Conservation (phyloP, 1,140 invertebrate genomes). For the Oryctes rhinoceros region DNA sequence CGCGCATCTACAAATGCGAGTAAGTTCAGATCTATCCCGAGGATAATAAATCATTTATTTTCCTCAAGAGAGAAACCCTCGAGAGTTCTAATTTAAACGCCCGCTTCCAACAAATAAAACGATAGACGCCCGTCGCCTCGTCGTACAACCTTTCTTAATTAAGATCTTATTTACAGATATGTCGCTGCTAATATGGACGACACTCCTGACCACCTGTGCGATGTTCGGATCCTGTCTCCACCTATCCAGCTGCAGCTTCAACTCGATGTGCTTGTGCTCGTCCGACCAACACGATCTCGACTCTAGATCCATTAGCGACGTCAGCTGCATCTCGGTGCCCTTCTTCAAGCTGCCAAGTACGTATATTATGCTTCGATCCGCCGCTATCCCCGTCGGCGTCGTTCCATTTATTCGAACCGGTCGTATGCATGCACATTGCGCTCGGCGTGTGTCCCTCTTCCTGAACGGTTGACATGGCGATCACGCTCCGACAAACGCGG, state of each 20-base stretch:
- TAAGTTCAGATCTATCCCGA: too few species aligned
- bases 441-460: background rate
- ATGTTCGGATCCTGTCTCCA: slow-evolving; percentile 48
- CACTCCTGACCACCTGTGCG: slow-evolving; percentile 30
- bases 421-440: slow-evolving; percentile 5
- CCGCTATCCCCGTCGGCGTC: background rate
- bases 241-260: slow-evolving; percentile 56
- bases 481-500: slow-evolving; percentile 14
- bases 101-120: background rate
- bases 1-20: too few species aligned
- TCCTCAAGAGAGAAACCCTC: background rate
- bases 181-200: slow-evolving; percentile 54
- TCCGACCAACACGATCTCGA: slow-evolving; percentile 55
- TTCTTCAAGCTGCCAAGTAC: slow-evolving; percentile 60
- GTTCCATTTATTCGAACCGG: background rate
- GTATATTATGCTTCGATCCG: slow-evolving; percentile 40
- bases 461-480: background rate
- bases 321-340: slow-evolving; percentile 56
- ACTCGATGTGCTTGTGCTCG: slow-evolving; percentile 59
- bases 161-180: slow-evolving; percentile 54
- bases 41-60: too few species aligned
- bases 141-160: slow-evolving; percentile 10
- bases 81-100: background rate
- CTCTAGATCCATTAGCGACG: slow-evolving; percentile 54
- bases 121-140: background rate